Evolutionary conservation across 2,113 vertebrate genomes (phyloP), one percentile per base, ranked within the genome.

Genomic region (Podarcis muralis): DNA sequence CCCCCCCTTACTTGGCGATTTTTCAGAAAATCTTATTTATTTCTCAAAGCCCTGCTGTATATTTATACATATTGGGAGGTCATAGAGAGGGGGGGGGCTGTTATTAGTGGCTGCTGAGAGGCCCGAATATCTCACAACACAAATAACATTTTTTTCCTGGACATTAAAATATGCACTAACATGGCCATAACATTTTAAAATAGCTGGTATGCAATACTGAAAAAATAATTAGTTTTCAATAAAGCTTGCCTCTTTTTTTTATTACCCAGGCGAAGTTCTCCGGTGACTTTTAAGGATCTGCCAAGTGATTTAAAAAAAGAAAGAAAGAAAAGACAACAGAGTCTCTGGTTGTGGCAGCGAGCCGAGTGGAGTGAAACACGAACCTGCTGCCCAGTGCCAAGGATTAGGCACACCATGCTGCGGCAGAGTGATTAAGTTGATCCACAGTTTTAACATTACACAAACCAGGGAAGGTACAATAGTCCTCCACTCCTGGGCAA

Each of bases 201-300:
- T 94, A 96, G 93, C 92, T 96, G 95, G 95, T 95, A 96, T 93
- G 95, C 6, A 92, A 90, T 95, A 93, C 94, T 95, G 91, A 96
- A 97, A 96, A 96, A 96, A 95, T 95, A 97, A 97, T 95, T 96
- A 96, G 92, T 96, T 97, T 97, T 95, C 95, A 97, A 97, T 96
- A 96, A 97, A 97, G 96, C 93, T 93, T 96, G 91, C 86, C 89
- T 68, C 48, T 97, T 96, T 97, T 27, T 82, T 97, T 97, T 97
- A 97, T 97, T 97, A 96, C 92, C 93, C 94, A 96, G 92, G 92
- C 96, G 94, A 97, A 97, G 95, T 97, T 97, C 96, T 97, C 95
- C 89, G 89, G 94, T 96, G 95, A 96, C 96, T 96, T 97, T 96
- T 96, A 96, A 97, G 94, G 92, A 95, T 93, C 90, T 97, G 95